Base-by-base conservation (phyloP, 2,797 vertebrate genomes). In the Lates japonicus region DNA sequence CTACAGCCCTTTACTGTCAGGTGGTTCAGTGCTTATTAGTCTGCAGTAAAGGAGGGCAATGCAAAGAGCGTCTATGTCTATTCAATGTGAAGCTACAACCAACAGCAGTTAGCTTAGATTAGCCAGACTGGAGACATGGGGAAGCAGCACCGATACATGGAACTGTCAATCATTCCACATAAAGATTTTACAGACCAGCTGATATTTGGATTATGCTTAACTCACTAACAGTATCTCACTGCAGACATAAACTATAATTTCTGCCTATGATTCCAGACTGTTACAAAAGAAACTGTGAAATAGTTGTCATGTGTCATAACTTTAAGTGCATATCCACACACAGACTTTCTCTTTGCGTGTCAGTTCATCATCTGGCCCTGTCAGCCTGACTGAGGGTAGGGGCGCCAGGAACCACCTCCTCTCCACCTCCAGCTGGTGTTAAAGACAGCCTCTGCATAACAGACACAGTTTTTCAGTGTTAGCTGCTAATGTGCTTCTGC, bases 401-500 rank as follows among this genome's bases (percentile, higher is more conserved):
- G 6, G 41, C 9, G 68, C 68, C 72, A 74, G 59, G 70, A 63
- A 71, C 65, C 74, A 68, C 62, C 77, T 74, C 76, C 49, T 48
- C 13, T 68, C 35, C 33, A 11, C 76, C 69, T 73, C 60, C 70
- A 60, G 25, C 12, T 65, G 63, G 64, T 48, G 1, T 29, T 61
- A 41, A 66, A 68, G 60, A 10, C 57, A 61, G 35, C 64, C n/a
- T 73, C 82, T 20, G 67, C 51, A 52, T 63, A 35, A 44, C 39
- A 51, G 46, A 60, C 25, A 60, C 29, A 51, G 29, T 19, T 3
- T 3, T 60, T 48, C 35, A 3, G 19, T 20, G 35, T 49, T 39
- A 60, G 20, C 35, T 6, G 20, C 58, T 8, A 29, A 54, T 46
- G 12, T 19, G n/a, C n/a, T 17, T 72, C 37, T 44, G 13, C 14